Evolutionary conservation across 2,113 vertebrate species (phyloP).

Genomic region (Antigone vipio): DNA sequence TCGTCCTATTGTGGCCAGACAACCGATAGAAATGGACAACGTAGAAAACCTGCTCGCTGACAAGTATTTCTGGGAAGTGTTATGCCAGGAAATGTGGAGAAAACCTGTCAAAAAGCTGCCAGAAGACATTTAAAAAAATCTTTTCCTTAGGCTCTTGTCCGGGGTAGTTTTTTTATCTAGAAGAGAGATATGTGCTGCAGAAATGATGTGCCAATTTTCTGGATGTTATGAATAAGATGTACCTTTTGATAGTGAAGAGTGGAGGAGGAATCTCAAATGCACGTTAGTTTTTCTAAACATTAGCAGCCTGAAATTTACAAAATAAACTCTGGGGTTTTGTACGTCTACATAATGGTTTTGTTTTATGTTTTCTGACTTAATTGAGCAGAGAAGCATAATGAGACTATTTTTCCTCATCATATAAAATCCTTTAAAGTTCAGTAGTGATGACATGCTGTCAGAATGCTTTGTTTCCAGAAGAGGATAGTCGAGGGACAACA

Average conservation of each 20-base stretch:
- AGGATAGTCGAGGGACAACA: not conserved
- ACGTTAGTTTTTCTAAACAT: not conserved
- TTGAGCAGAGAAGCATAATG: not conserved
- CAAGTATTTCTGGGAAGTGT: not conserved
- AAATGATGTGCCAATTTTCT: not conserved
- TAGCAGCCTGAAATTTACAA: not conserved
- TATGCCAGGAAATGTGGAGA: not conserved
- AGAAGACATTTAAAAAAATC: not conserved
- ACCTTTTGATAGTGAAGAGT: not conserved
- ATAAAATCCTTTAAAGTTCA: not conserved
- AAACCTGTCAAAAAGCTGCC: conserved; percentile 25
- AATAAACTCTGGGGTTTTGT: not conserved
- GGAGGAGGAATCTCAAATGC: not conserved
- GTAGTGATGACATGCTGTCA: not conserved
- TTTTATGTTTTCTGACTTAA: not conserved
- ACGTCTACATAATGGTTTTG: not conserved
- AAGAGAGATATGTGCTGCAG: not conserved
- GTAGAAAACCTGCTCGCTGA: not conserved
- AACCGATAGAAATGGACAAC: not conserved
- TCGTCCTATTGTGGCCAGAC: not conserved
- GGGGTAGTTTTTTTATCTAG: not conserved
- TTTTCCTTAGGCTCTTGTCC: not conserved
- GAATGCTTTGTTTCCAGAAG: not conserved
- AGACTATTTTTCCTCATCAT: not conserved
- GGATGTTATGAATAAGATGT: not conserved